Percentiles rank a stretch among this genome's conserved stretches.
Conservation (phyloP, 2,888 invertebrate species). For the Tridacna gigas region DNA sequence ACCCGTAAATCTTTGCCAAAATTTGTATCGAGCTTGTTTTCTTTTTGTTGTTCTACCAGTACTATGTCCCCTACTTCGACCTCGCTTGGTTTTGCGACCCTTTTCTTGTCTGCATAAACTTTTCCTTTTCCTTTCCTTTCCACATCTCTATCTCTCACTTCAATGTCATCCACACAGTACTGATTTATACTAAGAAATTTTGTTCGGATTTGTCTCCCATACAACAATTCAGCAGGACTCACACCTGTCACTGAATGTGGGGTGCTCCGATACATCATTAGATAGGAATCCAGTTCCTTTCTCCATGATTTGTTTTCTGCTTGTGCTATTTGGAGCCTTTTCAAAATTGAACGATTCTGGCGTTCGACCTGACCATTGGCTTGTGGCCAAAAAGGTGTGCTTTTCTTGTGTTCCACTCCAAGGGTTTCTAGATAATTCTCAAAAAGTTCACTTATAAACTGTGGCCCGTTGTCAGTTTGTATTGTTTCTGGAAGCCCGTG, state of each 20-base stretch:
- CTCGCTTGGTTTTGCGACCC: slow-evolving; percentile 22
- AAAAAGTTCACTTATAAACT: slow-evolving; percentile 44
- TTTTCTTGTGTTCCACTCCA: slow-evolving; percentile 41
- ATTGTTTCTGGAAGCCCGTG: slow-evolving; percentile 39
- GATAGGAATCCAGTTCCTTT: slow-evolving; percentile 48
- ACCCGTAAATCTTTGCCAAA: neutral
- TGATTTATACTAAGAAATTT: slow-evolving; percentile 44
- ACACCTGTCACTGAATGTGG: slow-evolving; percentile 56
- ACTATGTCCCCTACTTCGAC: slow-evolving; percentile 44
- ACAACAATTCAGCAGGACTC: slow-evolving; percentile 55
- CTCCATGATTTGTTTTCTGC: slow-evolving; percentile 33
- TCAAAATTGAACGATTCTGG: slow-evolving; percentile 57
- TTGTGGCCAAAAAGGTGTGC: slow-evolving; percentile 55
- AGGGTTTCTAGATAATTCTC: slow-evolving; percentile 22
- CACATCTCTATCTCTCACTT: neutral
- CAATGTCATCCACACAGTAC: slow-evolving; percentile 2
- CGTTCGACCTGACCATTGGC: slow-evolving; percentile 62
- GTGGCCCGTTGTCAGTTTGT: slow-evolving; percentile 50
- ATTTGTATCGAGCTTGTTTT: slow-evolving; percentile 6
- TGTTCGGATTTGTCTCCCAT: slow-evolving; percentile 44
- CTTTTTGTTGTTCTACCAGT: slow-evolving; percentile 23
- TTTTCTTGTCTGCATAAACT: neutral
- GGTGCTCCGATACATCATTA: slow-evolving; percentile 48
- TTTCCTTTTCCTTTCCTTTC: slow-evolving; percentile 21
- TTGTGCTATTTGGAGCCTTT: slow-evolving; percentile 55